Base-by-base conservation (phyloP, 2,797 vertebrate species). In the Molossus molossus region DNA sequence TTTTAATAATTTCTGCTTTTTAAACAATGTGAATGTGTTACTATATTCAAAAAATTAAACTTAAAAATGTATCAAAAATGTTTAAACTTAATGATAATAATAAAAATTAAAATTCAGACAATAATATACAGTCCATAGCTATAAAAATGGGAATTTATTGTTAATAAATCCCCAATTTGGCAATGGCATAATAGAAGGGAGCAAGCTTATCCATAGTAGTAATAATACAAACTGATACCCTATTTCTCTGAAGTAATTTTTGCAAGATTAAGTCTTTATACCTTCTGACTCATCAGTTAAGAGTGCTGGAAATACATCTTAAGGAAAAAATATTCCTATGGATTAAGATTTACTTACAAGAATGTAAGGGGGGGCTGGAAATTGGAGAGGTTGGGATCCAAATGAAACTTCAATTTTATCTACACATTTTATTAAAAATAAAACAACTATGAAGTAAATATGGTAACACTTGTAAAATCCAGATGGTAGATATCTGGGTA, bases 51-150 rank as follows among this genome's bases (percentile, higher is more conserved):
- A 86, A 57, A 29, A 29, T 17, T 91, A 88, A 48, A 90, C 37
- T 87, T 60, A 27, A 84, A 73, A 45, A 73, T 40, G 13, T 17
- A 48, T 77, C 3, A 14, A n/a, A 87, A 75, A 55, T 64, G 1
- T 65, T 64, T 58, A 55, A 90, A 76, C 5, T 67, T n/a, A 76
- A 72, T 69, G 33, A 82, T 57, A 93, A 92, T 29, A 55, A 62
- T 72, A 29, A 88, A 89, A 77, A 53, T 48, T 70, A 21, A 88
- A 87, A 79, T 83, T 80, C 23, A 88, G 88, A 73, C 9, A 83
- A 13, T 70, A 20, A 57, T 60, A 72, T 25, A 90, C 21, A 69
- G 53, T 15, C 40, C 53, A 48, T 17, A 58, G 13, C 21, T 79
- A 40, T 88, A 73, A 77, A 91, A 57, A 77, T 33, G 75, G n/a